These are phyloP conservation scores for Mirounga angustirostris DNA, from an alignment of 2,113 vertebrate species.

Conservation along the genomic window DNA sequence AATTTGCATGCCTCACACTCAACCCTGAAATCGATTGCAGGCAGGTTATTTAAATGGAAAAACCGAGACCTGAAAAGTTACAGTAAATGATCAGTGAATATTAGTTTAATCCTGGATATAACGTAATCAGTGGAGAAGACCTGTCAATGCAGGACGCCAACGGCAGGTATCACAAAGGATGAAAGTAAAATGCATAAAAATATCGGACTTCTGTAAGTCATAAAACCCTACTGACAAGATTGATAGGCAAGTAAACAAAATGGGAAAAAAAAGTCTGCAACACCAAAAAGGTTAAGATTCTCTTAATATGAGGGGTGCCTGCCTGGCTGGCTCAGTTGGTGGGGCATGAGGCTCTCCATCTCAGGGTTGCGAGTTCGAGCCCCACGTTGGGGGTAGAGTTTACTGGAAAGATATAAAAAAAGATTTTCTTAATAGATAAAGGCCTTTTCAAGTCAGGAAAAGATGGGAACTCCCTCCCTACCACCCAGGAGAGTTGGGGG, in stretches of 20 bases:
- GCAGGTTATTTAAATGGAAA: conserved; percentile 31
- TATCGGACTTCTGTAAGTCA: background rate
- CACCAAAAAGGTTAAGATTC: background rate
- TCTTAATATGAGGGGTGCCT: background rate
- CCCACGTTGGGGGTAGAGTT: background rate
- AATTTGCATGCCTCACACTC: background rate
- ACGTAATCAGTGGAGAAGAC: background rate
- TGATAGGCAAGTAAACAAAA: background rate
- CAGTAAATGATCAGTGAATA: background rate
- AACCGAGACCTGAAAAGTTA: background rate
- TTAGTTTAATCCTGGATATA: background rate
- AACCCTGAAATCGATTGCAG: background rate
- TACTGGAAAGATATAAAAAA: background rate
- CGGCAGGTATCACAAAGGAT: background rate
- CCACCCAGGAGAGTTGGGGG: rapidly evolving
- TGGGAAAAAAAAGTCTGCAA: background rate
- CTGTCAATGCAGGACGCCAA: background rate
- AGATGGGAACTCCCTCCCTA: background rate
- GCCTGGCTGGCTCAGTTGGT: background rate
- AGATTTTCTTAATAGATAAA: background rate
- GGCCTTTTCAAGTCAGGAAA: background rate
- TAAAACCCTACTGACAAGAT: background rate
- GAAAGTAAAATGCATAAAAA: background rate
- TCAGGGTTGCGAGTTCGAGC: background rate
- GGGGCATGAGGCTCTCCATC: background rate